These are phyloP conservation scores for Amphipoea oculea DNA, from an alignment of 2,888 invertebrate genomes.

Conservation along the genomic window DNA sequence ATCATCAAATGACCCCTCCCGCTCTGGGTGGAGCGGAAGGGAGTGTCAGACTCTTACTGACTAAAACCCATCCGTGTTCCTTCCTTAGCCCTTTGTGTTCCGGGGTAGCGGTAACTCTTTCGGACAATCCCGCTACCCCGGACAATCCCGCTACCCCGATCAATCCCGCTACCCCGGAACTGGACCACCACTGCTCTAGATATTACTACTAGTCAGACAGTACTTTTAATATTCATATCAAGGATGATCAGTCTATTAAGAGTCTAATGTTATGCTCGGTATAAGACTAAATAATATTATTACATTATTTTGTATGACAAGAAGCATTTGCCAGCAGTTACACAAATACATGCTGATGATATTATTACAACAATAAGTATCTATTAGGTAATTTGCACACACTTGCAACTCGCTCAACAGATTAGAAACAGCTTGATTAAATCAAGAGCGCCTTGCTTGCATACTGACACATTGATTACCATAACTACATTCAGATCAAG, in stretches of 20 bases:
- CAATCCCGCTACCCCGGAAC: no score
- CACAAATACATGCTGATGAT: not conserved
- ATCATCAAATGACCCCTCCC: no score
- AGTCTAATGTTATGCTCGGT: not conserved
- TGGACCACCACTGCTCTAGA: no score
- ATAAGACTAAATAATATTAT: not conserved
- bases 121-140: no score
- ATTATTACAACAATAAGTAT: not conserved
- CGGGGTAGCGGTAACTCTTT: no score
- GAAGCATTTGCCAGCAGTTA: not conserved
- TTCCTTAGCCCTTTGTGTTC: no score
- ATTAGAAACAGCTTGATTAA: constrained; percentile 32
- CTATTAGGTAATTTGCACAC: constrained; percentile 18
- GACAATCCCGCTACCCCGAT: no score
- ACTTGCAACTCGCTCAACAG: not conserved
- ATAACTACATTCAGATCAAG: constrained; percentile 44
- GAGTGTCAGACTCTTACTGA: no score
- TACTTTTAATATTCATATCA: no score
- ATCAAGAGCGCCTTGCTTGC: constrained; percentile 32
- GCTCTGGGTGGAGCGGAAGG: no score
- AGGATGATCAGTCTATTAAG: not conserved
- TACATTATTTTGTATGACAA: not conserved
- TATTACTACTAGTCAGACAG: no score
- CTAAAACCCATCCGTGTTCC: no score
- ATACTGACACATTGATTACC: constrained; percentile 49